These are phyloP conservation scores for Xenentodon cancila DNA, from an alignment of 2,797 vertebrate species.

Conservation along the genomic window DNA sequence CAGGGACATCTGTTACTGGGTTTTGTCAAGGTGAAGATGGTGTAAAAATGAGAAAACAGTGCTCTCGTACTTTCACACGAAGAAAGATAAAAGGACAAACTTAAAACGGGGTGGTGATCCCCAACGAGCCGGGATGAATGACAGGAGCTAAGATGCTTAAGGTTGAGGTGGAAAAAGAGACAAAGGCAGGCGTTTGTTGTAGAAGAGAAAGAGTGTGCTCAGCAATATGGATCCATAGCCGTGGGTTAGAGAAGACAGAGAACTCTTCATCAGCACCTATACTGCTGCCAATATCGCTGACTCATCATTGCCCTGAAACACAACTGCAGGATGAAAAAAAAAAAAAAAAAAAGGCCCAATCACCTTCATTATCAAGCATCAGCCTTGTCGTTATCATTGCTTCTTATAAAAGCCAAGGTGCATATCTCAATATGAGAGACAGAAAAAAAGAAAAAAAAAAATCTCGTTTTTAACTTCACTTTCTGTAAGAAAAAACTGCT, in stretches of 20 bases:
- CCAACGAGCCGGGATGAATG: constrained; percentile 31
- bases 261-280: constrained; percentile 77
- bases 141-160: constrained; percentile 49
- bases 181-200: constrained; percentile 66
- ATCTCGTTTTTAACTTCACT: constrained; percentile 35
- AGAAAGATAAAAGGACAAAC: constrained; percentile 34
- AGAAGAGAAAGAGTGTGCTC: constrained; percentile 61
- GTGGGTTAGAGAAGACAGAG: constrained; percentile 72
- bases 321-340: constrained; percentile 46
- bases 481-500: constrained; percentile 57
- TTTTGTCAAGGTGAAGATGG: constrained; percentile 41
- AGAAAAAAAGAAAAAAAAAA: constrained; percentile 4
- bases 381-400: constrained; percentile 22
- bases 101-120: constrained; percentile 29
- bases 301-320: constrained; percentile 63
- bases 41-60: constrained; percentile 42
- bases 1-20: constrained; percentile 10
- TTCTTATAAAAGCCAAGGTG: constrained; percentile 6
- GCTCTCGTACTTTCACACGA: not conserved
- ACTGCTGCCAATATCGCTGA: constrained; percentile 73
- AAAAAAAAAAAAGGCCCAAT: constrained; percentile 14
- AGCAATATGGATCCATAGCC: constrained; percentile 79
- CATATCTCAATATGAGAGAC: constrained; percentile 8
- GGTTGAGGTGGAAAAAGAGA: constrained; percentile 56
- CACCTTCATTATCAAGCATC: constrained; percentile 46